Evolutionary conservation across 2,797 vertebrate genomes (phyloP).

Genomic region (Sternotherus odoratus): DNA sequence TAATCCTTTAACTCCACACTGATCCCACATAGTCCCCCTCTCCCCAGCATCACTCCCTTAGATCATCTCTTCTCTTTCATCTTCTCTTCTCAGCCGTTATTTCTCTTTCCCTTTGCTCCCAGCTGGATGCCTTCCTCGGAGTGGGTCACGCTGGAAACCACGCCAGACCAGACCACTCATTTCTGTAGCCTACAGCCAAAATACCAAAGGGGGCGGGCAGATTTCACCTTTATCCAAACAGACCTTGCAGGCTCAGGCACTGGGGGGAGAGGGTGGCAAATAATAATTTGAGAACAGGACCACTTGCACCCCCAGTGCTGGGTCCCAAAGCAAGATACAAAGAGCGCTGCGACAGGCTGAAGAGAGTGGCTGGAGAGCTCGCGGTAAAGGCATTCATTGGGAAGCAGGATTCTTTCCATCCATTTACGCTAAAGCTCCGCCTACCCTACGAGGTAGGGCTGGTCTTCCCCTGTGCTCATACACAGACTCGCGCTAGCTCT

Average conservation of each 20-base stretch:
- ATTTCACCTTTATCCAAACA: not conserved
- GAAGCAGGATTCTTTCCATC: not conserved
- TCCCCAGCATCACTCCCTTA: not conserved
- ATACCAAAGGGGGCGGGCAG: not conserved
- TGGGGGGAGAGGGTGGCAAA: not conserved
- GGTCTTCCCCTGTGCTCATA: not conserved
- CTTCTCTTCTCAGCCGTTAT: not conserved
- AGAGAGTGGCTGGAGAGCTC: not conserved
- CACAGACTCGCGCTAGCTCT: not conserved
- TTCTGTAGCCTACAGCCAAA: not conserved
- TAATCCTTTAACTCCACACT: not conserved
- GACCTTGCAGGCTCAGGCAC: not conserved
- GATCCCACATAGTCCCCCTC: not conserved
- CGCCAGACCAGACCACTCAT: not conserved
- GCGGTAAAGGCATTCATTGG: not conserved
- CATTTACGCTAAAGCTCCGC: not conserved
- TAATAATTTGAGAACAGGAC: no score
- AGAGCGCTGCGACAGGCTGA: not conserved
- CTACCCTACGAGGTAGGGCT: not conserved
- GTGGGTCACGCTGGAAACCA: not conserved
- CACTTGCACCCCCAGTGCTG: not conserved
- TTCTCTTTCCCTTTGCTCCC: not conserved
- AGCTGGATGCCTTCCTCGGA: not conserved
- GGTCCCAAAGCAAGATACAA: not conserved
- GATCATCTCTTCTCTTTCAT: not conserved